Conservation (phyloP, 2,797 vertebrate genomes). For the Vultur gryphus region DNA sequence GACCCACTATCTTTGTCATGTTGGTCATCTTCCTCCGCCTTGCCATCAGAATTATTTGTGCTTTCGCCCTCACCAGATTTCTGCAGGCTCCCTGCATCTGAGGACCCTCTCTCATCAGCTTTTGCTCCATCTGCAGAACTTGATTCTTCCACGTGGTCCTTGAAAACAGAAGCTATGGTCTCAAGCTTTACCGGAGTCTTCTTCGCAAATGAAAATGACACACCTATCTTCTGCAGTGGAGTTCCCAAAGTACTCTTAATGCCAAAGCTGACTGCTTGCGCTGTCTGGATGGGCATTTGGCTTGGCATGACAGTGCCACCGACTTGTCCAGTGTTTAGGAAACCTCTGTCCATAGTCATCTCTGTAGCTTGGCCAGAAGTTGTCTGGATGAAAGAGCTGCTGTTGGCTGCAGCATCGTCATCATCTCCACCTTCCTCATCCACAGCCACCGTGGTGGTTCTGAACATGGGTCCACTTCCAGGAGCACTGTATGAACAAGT, state of each 20-base stretch:
- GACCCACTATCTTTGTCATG: slow-evolving; percentile 85
- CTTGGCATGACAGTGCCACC: neutral
- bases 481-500: slow-evolving; percentile 80
- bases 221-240: slow-evolving; percentile 88
- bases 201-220: slow-evolving; percentile 97
- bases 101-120: slow-evolving; percentile 72
- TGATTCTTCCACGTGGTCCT: slow-evolving; percentile 88
- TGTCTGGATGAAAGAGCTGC: slow-evolving; percentile 41
- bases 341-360: slow-evolving; percentile 66
- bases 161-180: slow-evolving; percentile 92
- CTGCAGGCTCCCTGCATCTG: slow-evolving; percentile 45
- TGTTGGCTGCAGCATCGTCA: slow-evolving; percentile 72
- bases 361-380: slow-evolving; percentile 59
- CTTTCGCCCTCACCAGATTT: slow-evolving; percentile 70
- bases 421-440: slow-evolving; percentile 89
- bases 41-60: slow-evolving; percentile 63
- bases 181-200: slow-evolving; percentile 95
- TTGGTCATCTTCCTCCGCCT: slow-evolving; percentile 78
- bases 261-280: slow-evolving; percentile 82
- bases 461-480: slow-evolving; percentile 98
- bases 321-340: slow-evolving; percentile 56
- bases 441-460: slow-evolving; percentile 90
- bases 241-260: slow-evolving; percentile 80
- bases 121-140: slow-evolving; percentile 68
- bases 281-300: slow-evolving; percentile 36